A percentile compares a stretch with the other conserved stretches of the same genome.
phyloP scores from a whole-genome alignment of 2,113 vertebrate species.

The Indicator indicator region DNA sequence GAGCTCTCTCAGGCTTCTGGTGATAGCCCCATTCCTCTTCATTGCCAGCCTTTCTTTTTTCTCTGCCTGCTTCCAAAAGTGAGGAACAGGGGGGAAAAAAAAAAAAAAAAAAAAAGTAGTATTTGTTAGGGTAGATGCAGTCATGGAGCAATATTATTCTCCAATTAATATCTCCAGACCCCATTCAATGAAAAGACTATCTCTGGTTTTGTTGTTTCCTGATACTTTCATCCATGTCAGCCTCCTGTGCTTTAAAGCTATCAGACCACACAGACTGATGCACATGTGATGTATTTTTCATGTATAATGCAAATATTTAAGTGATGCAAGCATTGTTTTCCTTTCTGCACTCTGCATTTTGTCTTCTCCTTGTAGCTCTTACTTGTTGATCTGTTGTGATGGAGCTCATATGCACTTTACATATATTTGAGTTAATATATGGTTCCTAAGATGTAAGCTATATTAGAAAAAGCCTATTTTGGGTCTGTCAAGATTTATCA shows the following conservation, averaged over 20 bases:
- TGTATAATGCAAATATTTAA: neutral
- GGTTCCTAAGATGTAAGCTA: neutral
- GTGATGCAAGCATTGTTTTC: neutral
- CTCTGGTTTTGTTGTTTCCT: neutral
- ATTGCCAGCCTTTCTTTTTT: neutral
- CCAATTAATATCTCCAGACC: neutral
- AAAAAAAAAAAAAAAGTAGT: neutral
- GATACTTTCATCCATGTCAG: neutral
- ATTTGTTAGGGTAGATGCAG: neutral
- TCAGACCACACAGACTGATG: neutral
- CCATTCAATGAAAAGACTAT: neutral
- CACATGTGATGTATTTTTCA: neutral
- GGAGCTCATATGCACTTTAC: neutral
- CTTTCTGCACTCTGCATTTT: neutral
- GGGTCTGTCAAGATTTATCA: neutral
- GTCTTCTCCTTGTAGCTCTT: neutral
- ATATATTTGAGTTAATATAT: neutral
- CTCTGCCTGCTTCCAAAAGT: neutral
- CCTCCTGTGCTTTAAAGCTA: neutral
- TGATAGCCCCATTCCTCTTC: constrained; percentile 14
- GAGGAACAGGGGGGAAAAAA: neutral
- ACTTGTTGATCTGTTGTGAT: neutral
- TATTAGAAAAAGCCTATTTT: neutral
- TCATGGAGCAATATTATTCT: neutral
- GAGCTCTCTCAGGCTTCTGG: neutral